These are phyloP conservation scores for Corythoichthys intestinalis DNA, from an alignment of 2,113 vertebrate species.

Conservation along the genomic window DNA sequence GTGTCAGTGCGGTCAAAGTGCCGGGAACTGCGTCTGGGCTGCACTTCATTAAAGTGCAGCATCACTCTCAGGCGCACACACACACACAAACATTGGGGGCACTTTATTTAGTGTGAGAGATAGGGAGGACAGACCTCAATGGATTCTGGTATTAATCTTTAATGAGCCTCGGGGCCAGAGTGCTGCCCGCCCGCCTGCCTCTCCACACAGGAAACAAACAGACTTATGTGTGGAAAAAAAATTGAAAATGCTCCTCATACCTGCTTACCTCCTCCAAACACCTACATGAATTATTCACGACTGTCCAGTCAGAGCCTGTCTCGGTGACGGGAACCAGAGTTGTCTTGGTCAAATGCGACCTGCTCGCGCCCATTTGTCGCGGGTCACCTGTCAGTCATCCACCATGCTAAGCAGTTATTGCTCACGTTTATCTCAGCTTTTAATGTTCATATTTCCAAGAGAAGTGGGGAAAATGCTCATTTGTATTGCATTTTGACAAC, in stretches of 20 bases:
- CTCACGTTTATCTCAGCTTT: constrained; percentile 8
- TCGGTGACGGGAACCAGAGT: constrained; percentile 26
- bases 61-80: constrained; percentile 21
- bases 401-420: not conserved
- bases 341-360: constrained; percentile 10
- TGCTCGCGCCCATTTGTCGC: constrained; percentile 12
- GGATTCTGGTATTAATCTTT: constrained; percentile 61
- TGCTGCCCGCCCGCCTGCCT: constrained; percentile 31
- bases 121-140: constrained; percentile 42
- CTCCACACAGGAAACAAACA: constrained; percentile 57
- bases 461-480: not conserved
- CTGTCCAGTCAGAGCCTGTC: not conserved
- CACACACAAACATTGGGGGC: constrained; percentile 25
- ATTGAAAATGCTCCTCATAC: constrained; percentile 16
- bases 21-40: constrained; percentile 37
- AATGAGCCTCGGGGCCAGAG: constrained; percentile 51
- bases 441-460: not conserved
- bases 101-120: constrained; percentile 63
- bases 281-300: constrained; percentile 53
- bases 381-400: constrained; percentile 16
- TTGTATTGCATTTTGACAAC: not conserved
- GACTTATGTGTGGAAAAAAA: constrained; percentile 41
- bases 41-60: constrained; percentile 66
- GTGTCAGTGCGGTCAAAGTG: constrained; percentile 47
- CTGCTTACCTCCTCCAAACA: constrained; percentile 15